phyloP scores from a whole-genome alignment of 2,888 invertebrate genomes.

The Tachina grossa region DNA sequence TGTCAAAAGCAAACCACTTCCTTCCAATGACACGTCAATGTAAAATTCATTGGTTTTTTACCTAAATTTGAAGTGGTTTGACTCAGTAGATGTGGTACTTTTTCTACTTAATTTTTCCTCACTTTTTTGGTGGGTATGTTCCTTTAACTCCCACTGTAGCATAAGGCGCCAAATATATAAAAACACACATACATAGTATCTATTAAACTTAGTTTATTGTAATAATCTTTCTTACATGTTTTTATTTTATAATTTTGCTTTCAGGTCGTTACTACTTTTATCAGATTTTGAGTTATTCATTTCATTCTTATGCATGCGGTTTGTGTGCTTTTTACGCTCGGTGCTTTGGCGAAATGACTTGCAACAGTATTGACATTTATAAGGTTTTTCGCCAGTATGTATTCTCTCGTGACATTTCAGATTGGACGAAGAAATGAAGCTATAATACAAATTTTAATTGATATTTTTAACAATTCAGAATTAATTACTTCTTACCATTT shows the following conservation, averaged over 20 bases:
- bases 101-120: too few relatives aligned
- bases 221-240: background rate
- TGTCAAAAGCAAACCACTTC: too few relatives aligned
- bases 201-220: background rate
- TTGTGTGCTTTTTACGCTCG: conserved; percentile 79
- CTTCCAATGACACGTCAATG: too few relatives aligned
- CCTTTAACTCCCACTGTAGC: too few relatives aligned
- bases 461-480: background rate
- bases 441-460: background rate
- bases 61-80: too few relatives aligned
- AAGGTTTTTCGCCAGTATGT: conserved; percentile 81
- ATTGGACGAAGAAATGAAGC: conserved; percentile 49
- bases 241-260: background rate
- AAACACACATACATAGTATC: background rate
- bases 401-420: conserved; percentile 45
- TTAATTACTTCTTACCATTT: conserved; percentile 73
- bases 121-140: too few relatives aligned
- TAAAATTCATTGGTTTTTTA: too few relatives aligned
- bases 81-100: too few relatives aligned
- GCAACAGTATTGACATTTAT: conserved; percentile 84
- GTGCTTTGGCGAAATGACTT: conserved; percentile 77
- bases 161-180: too few relatives aligned
- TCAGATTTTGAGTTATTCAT: conserved; percentile 79
- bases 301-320: conserved; percentile 72
- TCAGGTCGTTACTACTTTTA: background rate